Conservation (phyloP, 2,113 vertebrate species). For the Myiagra hebetior region DNA sequence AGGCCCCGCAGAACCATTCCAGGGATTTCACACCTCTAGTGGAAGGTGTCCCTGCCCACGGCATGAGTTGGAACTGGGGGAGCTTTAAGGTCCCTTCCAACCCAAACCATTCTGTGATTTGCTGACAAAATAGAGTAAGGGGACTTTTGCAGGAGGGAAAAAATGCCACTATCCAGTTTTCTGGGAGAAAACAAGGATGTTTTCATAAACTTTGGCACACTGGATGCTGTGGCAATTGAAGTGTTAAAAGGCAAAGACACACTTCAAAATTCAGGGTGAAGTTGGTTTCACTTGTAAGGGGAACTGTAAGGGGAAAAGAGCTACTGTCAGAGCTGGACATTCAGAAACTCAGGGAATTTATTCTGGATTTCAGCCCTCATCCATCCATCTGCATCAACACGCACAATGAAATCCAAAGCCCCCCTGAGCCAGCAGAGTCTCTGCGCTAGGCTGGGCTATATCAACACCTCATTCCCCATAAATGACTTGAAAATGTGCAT, state of each 20-base stretch:
- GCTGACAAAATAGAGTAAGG: background rate
- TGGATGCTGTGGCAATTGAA: background rate
- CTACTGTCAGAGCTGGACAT: background rate
- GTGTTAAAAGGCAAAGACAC: background rate
- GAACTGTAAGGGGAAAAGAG: background rate
- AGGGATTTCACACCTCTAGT: background rate
- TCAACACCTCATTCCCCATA: background rate
- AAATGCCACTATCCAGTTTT: background rate
- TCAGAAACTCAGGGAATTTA: background rate
- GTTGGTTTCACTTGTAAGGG: too few relatives aligned
- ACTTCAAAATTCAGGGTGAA: background rate
- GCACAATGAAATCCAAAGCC: background rate
- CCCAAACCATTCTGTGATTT: background rate
- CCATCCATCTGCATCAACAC: fast-evolving
- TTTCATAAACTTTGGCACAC: background rate
- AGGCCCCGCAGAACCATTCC: background rate
- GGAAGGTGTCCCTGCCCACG: background rate
- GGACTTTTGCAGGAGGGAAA: background rate
- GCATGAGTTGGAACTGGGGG: fast-evolving
- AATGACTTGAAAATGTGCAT: fast-evolving
- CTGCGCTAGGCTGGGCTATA: background rate
- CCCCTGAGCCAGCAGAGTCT: background rate
- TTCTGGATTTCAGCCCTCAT: background rate
- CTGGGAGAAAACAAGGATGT: background rate
- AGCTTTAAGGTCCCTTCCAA: background rate